Conservation (phyloP, 2,113 vertebrate species). For the Salvator merianae region DNA sequence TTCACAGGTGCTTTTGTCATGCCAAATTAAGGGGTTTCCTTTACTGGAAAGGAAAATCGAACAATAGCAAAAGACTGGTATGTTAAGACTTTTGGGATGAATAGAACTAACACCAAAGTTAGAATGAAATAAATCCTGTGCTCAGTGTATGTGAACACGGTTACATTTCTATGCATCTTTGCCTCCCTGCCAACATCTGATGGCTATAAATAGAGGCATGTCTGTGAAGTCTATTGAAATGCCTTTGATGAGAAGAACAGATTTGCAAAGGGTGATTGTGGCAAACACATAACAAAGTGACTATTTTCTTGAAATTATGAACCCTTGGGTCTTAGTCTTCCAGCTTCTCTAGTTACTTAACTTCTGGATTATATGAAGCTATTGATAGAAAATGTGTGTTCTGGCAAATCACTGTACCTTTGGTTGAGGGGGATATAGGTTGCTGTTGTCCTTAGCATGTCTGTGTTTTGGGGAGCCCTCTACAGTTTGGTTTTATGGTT, state of each 20-base stretch:
- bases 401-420: neutral
- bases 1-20: neutral
- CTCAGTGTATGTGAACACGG: conserved; percentile 10
- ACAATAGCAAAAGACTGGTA: neutral
- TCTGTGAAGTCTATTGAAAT: conserved; percentile 38
- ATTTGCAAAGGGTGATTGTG: neutral
- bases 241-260: conserved; percentile 35
- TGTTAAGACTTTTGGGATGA: conserved; percentile 2
- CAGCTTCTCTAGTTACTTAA: neutral
- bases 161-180: conserved; percentile 32
- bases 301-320: neutral
- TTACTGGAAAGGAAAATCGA: neutral
- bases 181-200: conserved; percentile 27
- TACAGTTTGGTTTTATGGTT: neutral
- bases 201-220: conserved; percentile 41
- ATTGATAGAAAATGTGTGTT: neutral
- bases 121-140: conserved; percentile 23
- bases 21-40: neutral
- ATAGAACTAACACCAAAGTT: conserved; percentile 2
- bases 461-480: neutral
- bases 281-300: neutral
- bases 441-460: neutral
- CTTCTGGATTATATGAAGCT: neutral
- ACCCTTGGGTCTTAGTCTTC: neutral
- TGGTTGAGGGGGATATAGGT: neutral